These are phyloP conservation scores for Rhopalosiphum nymphaeae DNA, from an alignment of 2,888 invertebrate species.

Conservation along the genomic window DNA sequence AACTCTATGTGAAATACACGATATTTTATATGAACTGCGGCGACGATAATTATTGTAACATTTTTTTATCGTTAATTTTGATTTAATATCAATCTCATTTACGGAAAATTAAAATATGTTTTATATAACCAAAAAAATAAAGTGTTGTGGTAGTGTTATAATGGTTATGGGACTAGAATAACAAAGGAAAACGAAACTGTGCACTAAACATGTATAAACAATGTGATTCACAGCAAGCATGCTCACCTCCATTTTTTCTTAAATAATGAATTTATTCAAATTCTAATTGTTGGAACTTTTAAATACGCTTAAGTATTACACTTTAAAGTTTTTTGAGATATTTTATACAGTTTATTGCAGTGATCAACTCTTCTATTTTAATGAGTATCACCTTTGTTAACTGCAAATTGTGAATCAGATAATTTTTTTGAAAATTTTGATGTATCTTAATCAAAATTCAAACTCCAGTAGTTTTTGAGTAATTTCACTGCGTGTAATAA, in stretches of 20 bases:
- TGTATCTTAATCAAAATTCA: not conserved
- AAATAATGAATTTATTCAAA: too few relatives aligned
- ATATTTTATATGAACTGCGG: not conserved
- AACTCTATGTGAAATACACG: too few relatives aligned
- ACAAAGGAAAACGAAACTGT: not conserved
- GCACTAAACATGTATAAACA: not conserved
- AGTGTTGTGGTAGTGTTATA: not conserved
- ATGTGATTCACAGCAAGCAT: not conserved
- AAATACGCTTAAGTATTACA: not conserved
- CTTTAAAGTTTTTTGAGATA: not conserved
- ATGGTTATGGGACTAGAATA: not conserved
- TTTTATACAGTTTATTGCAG: not conserved
- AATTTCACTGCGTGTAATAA: not conserved
- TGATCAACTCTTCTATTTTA: not conserved
- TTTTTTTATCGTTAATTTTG: not conserved
- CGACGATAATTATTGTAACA: not conserved
- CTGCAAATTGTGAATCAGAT: too few relatives aligned
- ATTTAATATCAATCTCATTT: not conserved
- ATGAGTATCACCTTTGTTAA: not conserved
- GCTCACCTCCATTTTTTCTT: not conserved
- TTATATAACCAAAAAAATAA: not conserved
- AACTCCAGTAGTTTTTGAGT: not conserved
- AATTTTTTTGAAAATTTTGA: too few relatives aligned
- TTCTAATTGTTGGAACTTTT: not conserved
- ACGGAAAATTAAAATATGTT: not conserved